Evolutionary conservation across 2,888 invertebrate genomes (phyloP).

Genomic region (Cheiracanthium punctorium): DNA sequence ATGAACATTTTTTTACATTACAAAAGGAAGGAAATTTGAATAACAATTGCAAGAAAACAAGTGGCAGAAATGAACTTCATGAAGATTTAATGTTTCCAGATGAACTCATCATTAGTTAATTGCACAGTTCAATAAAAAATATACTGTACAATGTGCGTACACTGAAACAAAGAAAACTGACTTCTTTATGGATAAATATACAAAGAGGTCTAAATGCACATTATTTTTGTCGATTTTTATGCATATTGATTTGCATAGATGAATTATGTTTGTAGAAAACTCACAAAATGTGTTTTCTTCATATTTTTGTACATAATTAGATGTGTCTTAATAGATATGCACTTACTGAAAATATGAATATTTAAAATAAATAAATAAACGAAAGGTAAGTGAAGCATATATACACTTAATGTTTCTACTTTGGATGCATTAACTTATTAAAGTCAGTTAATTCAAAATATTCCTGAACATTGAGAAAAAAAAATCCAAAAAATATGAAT

Average conservation of each 20-base stretch:
- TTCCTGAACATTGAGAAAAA: too few relatives aligned
- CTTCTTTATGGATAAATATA: neutral
- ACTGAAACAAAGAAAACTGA: neutral
- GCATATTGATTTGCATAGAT: neutral
- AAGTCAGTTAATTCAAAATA: too few relatives aligned
- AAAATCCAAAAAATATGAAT: too few relatives aligned
- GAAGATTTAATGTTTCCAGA: neutral
- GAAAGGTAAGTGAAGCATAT: too few relatives aligned
- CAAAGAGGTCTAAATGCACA: neutral
- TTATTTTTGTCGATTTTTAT: neutral
- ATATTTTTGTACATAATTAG: too few relatives aligned
- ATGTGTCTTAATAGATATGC: too few relatives aligned
- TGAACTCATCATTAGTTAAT: neutral
- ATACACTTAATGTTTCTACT: too few relatives aligned
- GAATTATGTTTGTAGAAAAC: too few relatives aligned
- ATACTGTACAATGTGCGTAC: slow-evolving; percentile 11
- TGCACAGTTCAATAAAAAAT: slow-evolving; percentile 5
- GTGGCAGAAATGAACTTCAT: slow-evolving; percentile 3
- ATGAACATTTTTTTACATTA: slow-evolving; percentile 51
- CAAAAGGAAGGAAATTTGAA: slow-evolving; percentile 15
- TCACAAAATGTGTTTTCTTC: too few relatives aligned
- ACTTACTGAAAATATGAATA: too few relatives aligned
- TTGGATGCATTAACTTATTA: too few relatives aligned
- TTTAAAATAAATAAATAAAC: too few relatives aligned
- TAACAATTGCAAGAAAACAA: slow-evolving; percentile 52